Conservation (phyloP, 2,888 invertebrate species). For the Drosophila putrida region DNA sequence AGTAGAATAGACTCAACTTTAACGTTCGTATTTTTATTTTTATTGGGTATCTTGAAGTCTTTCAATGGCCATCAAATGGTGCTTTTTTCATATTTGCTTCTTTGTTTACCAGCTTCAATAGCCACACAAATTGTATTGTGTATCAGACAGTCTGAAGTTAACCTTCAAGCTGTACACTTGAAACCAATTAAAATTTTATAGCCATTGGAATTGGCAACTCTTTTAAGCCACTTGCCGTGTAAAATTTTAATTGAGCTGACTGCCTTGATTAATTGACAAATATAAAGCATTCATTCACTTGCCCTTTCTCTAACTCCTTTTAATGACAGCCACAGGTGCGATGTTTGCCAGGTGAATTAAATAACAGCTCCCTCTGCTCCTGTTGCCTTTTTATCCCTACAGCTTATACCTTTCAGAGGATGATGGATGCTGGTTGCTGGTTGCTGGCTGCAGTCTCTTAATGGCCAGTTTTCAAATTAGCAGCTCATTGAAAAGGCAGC, state of each 20-base stretch:
- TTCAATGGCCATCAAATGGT: not conserved
- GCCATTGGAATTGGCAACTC: constrained; percentile 38
- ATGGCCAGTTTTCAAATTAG: constrained; percentile 72
- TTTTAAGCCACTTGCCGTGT: constrained; percentile 41
- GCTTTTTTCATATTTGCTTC: not conserved
- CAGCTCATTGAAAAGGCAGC: constrained; percentile 63
- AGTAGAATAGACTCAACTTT: not conserved
- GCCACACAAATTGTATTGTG: not conserved
- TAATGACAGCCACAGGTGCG: constrained; percentile 73
- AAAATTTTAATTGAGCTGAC: constrained; percentile 73
- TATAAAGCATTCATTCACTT: constrained; percentile 40
- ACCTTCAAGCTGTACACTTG: constrained; percentile 36
- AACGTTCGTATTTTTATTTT: not conserved
- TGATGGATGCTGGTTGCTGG: constrained; percentile 3
- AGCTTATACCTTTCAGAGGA: not conserved
- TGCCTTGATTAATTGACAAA: constrained; percentile 73
- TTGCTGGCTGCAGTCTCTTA: constrained; percentile 33
- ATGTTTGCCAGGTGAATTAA: constrained; percentile 50
- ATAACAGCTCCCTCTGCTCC: constrained; percentile 22
- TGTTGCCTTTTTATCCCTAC: not conserved
- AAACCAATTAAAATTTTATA: constrained; percentile 56
- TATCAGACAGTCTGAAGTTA: constrained; percentile 2
- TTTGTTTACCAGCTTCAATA: not conserved
- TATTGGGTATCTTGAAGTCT: not conserved
- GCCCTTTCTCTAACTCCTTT: constrained; percentile 24